A percentile compares a stretch with the other conserved stretches of the same genome.
Evolutionary conservation across 2,888 invertebrate genomes (phyloP).

Genomic region (Coenonympha arcania): DNA sequence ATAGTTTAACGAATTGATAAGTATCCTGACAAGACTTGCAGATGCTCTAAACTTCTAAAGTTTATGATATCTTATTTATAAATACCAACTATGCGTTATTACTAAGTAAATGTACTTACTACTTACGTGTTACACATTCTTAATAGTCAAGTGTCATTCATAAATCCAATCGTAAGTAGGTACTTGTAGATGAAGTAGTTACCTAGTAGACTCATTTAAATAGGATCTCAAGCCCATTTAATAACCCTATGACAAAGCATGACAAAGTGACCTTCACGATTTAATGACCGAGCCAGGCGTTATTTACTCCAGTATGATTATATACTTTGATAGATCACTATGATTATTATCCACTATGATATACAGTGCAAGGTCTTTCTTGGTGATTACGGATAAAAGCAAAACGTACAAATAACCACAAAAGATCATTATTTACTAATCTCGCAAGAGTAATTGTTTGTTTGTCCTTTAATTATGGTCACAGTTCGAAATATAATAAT

Average conservation of each 20-base stretch:
- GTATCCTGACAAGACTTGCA: no score
- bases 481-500: no score
- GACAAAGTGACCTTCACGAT: constrained; percentile 18
- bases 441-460: background rate
- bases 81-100: no score
- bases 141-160: background rate
- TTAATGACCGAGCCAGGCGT: constrained; percentile 16
- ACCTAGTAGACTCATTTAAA: constrained; percentile 22
- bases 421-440: background rate
- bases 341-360: constrained; percentile 20
- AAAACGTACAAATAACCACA: no score
- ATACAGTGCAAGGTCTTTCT: constrained; percentile 20
- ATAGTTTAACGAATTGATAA: no score
- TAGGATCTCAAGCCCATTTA: constrained; percentile 18
- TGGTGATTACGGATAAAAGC: constrained; percentile 11
- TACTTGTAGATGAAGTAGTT: no score
- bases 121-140: no score
- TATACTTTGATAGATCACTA: constrained; percentile 24
- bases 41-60: no score
- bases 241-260: constrained; percentile 21
- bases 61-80: no score
- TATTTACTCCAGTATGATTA: constrained; percentile 20
- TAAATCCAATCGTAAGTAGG: background rate
- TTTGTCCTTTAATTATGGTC: background rate
- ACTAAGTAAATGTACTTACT: no score